phyloP scores from a whole-genome alignment of 2,888 invertebrate species.

The Watsonalla cultraria region DNA sequence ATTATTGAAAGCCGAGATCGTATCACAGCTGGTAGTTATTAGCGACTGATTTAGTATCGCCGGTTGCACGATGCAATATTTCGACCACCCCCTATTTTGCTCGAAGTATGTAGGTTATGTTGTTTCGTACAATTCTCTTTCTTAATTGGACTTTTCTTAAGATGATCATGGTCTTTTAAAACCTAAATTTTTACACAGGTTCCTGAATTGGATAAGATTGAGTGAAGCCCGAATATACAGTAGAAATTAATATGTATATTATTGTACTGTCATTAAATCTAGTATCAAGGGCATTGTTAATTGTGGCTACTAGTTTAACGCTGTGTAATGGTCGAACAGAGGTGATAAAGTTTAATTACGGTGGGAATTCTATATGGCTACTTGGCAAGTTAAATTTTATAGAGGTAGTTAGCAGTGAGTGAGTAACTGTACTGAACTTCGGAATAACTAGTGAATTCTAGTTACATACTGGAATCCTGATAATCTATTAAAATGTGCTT shows the following conservation, averaged over 20 bases:
- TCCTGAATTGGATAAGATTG: too few relatives aligned
- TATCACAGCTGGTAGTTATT: constrained; percentile 70
- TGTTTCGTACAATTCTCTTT: not conserved
- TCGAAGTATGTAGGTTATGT: not conserved
- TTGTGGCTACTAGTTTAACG: not conserved
- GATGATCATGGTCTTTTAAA: not conserved
- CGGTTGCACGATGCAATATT: constrained; percentile 34
- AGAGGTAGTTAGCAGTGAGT: not conserved
- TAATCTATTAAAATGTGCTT: too few relatives aligned
- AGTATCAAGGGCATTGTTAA: not conserved
- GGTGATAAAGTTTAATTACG: constrained; percentile 4
- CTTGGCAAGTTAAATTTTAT: not conserved
- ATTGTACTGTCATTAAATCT: too few relatives aligned
- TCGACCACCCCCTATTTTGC: constrained; percentile 59
- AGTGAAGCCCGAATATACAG: too few relatives aligned
- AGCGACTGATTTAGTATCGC: constrained; percentile 66
- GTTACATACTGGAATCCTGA: too few relatives aligned
- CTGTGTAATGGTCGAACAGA: not conserved
- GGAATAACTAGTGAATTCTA: too few relatives aligned
- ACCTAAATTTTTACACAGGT: not conserved
- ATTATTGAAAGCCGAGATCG: constrained; percentile 72
- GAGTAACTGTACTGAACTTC: not conserved
- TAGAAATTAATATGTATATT: too few relatives aligned
- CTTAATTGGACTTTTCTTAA: not conserved
- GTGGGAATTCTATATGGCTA: constrained; percentile 1